Base-by-base conservation (phyloP, 2,797 vertebrate species). In the Dallia pectoralis region DNA sequence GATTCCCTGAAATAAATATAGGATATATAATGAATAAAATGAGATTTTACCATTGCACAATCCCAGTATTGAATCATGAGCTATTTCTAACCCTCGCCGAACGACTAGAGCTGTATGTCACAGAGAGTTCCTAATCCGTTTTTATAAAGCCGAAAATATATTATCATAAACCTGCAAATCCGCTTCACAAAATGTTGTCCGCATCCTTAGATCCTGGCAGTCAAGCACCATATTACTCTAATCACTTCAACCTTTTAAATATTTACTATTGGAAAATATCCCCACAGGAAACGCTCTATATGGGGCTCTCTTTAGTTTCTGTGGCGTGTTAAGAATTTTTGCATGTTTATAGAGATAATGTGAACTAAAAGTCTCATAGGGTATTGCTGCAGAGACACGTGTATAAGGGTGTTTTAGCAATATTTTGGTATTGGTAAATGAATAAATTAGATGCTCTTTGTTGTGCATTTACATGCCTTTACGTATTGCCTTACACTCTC, bases 1-100 rank as follows among this genome's bases (percentile, higher is more conserved):
- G 89, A 91, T 87, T 90, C 75, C 77, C 87, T 89, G 91, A 90
- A 88, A 87, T 82, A 78, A 81, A 85, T 85, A 79, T 86, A 87
- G 86, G 85, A 86, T 70, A 79, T 82, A 85, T 85, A 80, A 36
- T 12, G 56, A 40, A 4, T n/a, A 25, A 32, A 64, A 64, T 30
- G 19, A 19, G 36, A 22, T 22, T 18, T 67, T 40, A 67, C 65
- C 16, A n/a, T 25, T 25, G 65, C 49, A 78, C 81, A 79, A 84
- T 85, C 81, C 80, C 61, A 77, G 64, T 71, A 75, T 78, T 77
- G 87, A 84, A 89, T 87, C 81, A 84, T 49, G 83, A 87, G 85
- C 33, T 48, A 74, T 78, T 79, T 77, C 69, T 75, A 65, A 65
- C 11, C 5, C n/a, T 33, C 74, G 75, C 72, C 53, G 85, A 89